phyloP scores from a whole-genome alignment of 2,113 vertebrate species.

The Lepisosteus oculatus region DNA sequence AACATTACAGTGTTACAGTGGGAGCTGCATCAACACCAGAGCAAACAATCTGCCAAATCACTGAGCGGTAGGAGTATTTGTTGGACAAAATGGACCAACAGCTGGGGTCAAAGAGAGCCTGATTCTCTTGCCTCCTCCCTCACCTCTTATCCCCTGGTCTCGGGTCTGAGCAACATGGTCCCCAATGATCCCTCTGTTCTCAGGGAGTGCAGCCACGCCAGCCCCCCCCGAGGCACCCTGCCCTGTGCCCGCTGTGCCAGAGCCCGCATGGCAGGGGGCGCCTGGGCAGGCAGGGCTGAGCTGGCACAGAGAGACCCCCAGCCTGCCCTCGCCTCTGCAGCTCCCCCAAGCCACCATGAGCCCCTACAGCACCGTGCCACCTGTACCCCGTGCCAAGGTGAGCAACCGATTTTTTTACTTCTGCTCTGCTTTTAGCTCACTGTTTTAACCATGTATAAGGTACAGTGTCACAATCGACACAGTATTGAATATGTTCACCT shows the following conservation, averaged over 20 bases:
- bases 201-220: not conserved
- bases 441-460: no score
- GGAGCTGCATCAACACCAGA: no score
- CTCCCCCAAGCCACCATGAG: slow-evolving; percentile 28
- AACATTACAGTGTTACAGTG: no score
- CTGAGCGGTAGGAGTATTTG: no score
- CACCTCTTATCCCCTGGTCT: slow-evolving; percentile 5
- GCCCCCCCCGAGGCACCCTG: not conserved
- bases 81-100: no score
- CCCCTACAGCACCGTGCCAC: slow-evolving; percentile 27
- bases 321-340: slow-evolving; percentile 22
- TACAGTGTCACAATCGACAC: no score
- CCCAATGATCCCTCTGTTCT: not conserved
- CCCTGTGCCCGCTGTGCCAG: no score
- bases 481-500: no score
- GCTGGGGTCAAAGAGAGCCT: not conserved
- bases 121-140: not conserved
- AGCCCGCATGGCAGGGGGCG: not conserved
- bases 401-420: not conserved
- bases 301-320: slow-evolving; percentile 47
- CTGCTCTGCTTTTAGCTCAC: no score
- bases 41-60: no score
- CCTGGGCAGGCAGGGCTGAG: slow-evolving; percentile 13
- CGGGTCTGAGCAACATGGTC: not conserved
- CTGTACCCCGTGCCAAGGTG: slow-evolving; percentile 53